phyloP scores from a whole-genome alignment of 2,888 invertebrate genomes.

The Galerucella pusilla region DNA sequence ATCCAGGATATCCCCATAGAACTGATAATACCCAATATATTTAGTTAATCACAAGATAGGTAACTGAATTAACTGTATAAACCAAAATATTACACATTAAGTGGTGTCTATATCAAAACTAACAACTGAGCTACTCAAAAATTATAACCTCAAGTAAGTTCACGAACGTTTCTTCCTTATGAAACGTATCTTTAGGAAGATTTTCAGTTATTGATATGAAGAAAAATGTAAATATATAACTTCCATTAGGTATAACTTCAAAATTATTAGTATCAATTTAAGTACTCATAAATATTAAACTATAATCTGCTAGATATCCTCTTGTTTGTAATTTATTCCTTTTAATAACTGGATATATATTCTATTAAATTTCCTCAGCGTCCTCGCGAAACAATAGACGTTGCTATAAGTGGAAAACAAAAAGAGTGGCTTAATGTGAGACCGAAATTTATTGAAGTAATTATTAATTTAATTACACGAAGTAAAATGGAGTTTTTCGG shows the following conservation, averaged over 20 bases:
- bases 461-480: neutral
- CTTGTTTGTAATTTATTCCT: slow-evolving; percentile 16
- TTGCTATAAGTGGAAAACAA: slow-evolving; percentile 1
- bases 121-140: no score
- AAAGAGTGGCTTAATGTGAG: slow-evolving; percentile 3
- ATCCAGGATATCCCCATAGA: no score
- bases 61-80: no score
- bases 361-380: slow-evolving; percentile 11
- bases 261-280: neutral
- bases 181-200: neutral
- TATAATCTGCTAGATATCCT: neutral
- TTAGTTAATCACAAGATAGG: no score
- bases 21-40: no score
- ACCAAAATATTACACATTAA: no score
- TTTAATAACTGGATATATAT: slow-evolving; percentile 9
- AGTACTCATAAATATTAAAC: neutral
- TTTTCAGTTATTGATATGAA: neutral
- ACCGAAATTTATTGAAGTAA: slow-evolving; percentile 8
- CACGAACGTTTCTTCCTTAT: no score
- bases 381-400: slow-evolving; percentile 14
- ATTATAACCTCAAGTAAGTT: no score
- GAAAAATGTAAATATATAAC: neutral
- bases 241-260: neutral
- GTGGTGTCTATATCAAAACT: no score
- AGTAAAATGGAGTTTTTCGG: neutral